phyloP scores from a whole-genome alignment of 2,888 invertebrate species.

The Oscheius myriophilus region DNA sequence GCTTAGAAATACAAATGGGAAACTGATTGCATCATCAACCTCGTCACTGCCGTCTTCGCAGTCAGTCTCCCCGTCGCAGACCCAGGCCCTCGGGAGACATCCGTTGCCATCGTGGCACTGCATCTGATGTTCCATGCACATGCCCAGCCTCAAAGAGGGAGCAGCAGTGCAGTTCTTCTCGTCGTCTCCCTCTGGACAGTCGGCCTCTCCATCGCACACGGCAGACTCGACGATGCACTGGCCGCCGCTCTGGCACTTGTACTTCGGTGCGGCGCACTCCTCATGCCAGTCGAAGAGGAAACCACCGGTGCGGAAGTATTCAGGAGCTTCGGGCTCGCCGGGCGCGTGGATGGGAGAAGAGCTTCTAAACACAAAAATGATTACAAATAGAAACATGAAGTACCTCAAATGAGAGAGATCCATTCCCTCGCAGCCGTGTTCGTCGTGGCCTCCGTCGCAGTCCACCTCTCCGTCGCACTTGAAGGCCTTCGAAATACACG shows the following conservation, averaged over 20 bases:
- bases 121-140: constrained; percentile 20
- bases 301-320: neutral
- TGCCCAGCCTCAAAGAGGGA: neutral
- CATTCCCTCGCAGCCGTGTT: constrained; percentile 1
- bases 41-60: constrained; percentile 55
- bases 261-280: constrained; percentile 14
- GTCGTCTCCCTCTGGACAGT: constrained; percentile 49
- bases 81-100: constrained; percentile 49
- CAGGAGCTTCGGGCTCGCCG: neutral
- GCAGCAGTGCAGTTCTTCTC: constrained; percentile 35
- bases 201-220: constrained; percentile 36
- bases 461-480: constrained; percentile 44
- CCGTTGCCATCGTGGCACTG: constrained; percentile 33
- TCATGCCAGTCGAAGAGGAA: neutral
- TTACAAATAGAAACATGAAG: no score
- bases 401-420: constrained; percentile 16
- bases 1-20: neutral
- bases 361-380: no score
- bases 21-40: no score
- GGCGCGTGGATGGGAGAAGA: neutral
- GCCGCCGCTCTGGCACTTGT: constrained; percentile 19
- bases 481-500: constrained; percentile 38
- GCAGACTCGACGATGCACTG: constrained; percentile 28
- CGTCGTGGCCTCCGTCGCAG: constrained; percentile 18
- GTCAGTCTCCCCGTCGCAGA: constrained; percentile 50